Evolutionary conservation across 2,797 vertebrate genomes (phyloP).

Genomic region (Antrozous pallidus): DNA sequence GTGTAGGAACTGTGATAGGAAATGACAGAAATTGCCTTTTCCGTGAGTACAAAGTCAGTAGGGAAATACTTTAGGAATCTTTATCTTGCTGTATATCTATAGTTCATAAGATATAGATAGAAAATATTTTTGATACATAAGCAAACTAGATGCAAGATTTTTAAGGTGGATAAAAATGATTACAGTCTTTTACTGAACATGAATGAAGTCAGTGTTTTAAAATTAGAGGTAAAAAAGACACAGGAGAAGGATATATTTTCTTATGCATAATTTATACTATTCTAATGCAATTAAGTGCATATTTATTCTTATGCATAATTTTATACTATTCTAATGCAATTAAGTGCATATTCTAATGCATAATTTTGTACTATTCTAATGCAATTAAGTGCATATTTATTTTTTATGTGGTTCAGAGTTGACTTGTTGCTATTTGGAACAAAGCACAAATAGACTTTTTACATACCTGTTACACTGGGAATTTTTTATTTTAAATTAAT

Average conservation of each 20-base stretch:
- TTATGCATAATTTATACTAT: slow-evolving; percentile 1
- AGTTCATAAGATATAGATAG: slow-evolving; percentile 35
- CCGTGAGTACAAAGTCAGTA: slow-evolving; percentile 26
- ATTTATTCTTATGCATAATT: slow-evolving; percentile 22
- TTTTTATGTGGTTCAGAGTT: not conserved
- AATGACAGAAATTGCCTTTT: slow-evolving; percentile 1
- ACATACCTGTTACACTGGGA: not conserved
- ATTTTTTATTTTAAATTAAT: not conserved
- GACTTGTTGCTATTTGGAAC: not conserved
- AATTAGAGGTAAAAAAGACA: not conserved
- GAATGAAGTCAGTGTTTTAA: slow-evolving; percentile 8
- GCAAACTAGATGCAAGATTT: not conserved
- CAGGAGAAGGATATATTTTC: not conserved
- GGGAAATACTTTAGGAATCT: slow-evolving; percentile 69
- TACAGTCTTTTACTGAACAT: not conserved
- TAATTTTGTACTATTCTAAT: not conserved
- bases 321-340: not conserved
- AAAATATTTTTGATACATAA: not conserved
- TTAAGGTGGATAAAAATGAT: not conserved
- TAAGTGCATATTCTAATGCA: not conserved
- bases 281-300: not conserved
- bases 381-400: not conserved
- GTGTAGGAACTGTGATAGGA: slow-evolving; percentile 68
- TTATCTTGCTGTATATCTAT: slow-evolving; percentile 44
- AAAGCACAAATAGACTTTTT: not conserved